These are phyloP conservation scores for Heteractis magnifica DNA, from an alignment of 92 coral and sea anemone species.

Conservation along the genomic window DNA sequence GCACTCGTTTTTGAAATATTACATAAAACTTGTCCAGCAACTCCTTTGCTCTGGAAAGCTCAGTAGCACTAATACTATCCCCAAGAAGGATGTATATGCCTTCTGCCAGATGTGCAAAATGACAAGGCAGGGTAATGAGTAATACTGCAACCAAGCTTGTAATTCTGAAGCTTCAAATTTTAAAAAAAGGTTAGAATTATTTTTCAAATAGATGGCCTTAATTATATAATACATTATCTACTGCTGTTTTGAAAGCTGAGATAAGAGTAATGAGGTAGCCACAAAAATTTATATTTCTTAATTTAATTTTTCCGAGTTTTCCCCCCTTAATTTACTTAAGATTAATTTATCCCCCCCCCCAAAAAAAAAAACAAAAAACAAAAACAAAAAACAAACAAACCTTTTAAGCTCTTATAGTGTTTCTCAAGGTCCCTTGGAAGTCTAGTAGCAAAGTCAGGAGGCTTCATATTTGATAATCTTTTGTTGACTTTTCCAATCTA, in stretches of 20 bases:
- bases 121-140: conserved; percentile 50
- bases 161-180: conserved; percentile 56
- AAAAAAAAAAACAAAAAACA: too few relatives aligned
- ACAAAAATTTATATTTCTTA: too few relatives aligned
- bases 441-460: conserved; percentile 49
- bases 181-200: too few relatives aligned
- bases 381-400: conserved; percentile 6
- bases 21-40: conserved; percentile 43
- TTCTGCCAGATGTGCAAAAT: conserved; percentile 55
- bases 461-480: conserved; percentile 42
- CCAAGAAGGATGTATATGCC: conserved; percentile 51
- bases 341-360: too few relatives aligned
- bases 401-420: conserved; percentile 58
- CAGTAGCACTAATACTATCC: conserved; percentile 28
- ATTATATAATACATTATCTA: too few relatives aligned
- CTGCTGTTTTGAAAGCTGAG: too few relatives aligned
- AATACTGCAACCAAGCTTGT: conserved; percentile 58
- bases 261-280: too few relatives aligned
- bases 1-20: too few relatives aligned
- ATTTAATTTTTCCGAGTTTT: too few relatives aligned
- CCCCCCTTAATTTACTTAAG: too few relatives aligned
- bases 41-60: conserved; percentile 28
- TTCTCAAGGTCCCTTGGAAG: conserved; percentile 62
- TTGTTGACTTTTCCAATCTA: conserved; percentile 18
- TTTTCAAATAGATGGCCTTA: too few relatives aligned